These are phyloP conservation scores for Caenorhabditis wallacei DNA, from an alignment of 2,888 invertebrate species.

Conservation along the genomic window DNA sequence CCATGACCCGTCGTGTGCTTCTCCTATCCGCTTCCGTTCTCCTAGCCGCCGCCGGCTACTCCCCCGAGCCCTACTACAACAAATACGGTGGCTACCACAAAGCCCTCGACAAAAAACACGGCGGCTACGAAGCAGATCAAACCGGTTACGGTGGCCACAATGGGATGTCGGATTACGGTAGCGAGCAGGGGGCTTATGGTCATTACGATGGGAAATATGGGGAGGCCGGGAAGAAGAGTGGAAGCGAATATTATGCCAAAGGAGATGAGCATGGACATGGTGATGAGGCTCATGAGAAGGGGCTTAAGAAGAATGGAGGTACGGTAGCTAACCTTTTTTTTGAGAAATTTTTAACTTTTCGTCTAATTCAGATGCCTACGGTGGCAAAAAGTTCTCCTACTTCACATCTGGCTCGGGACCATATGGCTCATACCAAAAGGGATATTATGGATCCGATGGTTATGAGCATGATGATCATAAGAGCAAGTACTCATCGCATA, in stretches of 20 bases:
- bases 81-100: constrained; percentile 61
- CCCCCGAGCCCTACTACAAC: constrained; percentile 57
- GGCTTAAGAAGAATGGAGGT: constrained; percentile 66
- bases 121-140: constrained; percentile 59
- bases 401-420: constrained; percentile 73
- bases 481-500: constrained; percentile 56
- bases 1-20: constrained; percentile 60
- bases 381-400: constrained; percentile 74
- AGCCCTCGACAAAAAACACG: constrained; percentile 55
- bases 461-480: constrained; percentile 69
- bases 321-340: no score
- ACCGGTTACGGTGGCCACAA: constrained; percentile 61
- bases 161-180: constrained; percentile 55
- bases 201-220: constrained; percentile 67
- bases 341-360: no score
- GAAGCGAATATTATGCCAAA: constrained; percentile 60
- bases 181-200: constrained; percentile 55
- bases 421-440: constrained; percentile 72
- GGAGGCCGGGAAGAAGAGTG: constrained; percentile 53
- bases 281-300: constrained; percentile 64
- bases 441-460: constrained; percentile 73
- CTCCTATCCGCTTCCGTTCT: constrained; percentile 52
- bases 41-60: constrained; percentile 49
- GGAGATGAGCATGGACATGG: constrained; percentile 67
- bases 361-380: constrained; percentile 67